Conservation (phyloP, 2,797 vertebrate species). For the Notolabrus celidotus region DNA sequence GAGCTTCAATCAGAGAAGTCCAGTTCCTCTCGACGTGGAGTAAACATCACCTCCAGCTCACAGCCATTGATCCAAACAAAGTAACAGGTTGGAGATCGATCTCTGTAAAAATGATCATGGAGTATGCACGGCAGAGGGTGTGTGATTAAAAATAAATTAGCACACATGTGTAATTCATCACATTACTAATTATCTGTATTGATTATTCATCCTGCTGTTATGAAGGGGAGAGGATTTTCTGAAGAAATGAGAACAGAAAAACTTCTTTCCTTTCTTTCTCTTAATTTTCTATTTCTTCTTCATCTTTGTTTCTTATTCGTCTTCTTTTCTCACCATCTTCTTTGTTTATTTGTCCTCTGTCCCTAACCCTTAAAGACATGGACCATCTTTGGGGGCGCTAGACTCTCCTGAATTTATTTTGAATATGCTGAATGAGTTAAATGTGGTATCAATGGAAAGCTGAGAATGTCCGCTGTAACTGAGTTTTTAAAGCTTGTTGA, state of each 20-base stretch:
- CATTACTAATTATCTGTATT: constrained; percentile 8
- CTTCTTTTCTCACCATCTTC: too few species aligned
- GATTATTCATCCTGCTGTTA: constrained; percentile 10
- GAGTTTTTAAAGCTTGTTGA: too few species aligned
- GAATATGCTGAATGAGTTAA: too few species aligned
- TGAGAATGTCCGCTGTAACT: too few species aligned
- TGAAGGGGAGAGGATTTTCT: constrained; percentile 5
- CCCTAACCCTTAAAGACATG: too few species aligned
- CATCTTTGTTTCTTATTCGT: background rate
- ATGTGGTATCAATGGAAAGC: too few species aligned
- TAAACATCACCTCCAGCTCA: constrained; percentile 32
- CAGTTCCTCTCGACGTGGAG: constrained; percentile 37
- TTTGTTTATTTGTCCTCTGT: background rate
- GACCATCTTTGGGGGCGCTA: too few species aligned
- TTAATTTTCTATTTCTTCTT: too few species aligned
- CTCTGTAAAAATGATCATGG: background rate
- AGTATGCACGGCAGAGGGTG: background rate
- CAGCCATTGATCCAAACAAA: constrained; percentile 7
- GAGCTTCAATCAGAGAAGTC: constrained; percentile 32
- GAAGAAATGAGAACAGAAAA: background rate
- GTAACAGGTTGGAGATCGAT: constrained; percentile 26
- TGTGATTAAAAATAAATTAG: constrained; percentile 20
- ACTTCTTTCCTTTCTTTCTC: background rate
- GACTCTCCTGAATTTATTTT: too few species aligned
- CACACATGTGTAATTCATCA: constrained; percentile 9